A percentile compares a stretch with the other conserved stretches of the same genome.
These are phyloP conservation scores for Acanthochromis polyacanthus DNA, from an alignment of 2,113 vertebrate species.

Conservation along the genomic window DNA sequence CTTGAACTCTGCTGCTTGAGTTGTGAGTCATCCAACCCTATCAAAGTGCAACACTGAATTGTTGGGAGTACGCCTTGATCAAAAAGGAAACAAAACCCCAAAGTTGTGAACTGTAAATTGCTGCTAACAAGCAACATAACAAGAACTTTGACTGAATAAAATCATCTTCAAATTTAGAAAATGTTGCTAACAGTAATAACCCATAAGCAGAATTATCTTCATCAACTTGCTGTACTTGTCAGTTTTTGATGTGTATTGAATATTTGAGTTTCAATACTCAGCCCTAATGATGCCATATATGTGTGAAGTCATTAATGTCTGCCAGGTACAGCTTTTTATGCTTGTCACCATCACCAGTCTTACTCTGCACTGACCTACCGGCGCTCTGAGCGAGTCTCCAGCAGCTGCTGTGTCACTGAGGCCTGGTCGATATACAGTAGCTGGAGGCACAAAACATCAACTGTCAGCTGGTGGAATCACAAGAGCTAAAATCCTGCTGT, in stretches of 20 bases:
- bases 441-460: conserved; percentile 50
- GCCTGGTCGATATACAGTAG: conserved; percentile 48
- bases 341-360: conserved; percentile 28
- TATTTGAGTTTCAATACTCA: not conserved
- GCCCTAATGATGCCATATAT: conserved; percentile 9
- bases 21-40: not conserved
- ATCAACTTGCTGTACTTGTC: not conserved
- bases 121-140: not conserved
- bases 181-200: not conserved
- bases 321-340: conserved; percentile 23
- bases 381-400: conserved; percentile 24
- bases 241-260: not conserved
- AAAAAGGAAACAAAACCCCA: not conserved
- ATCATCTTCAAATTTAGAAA: not conserved
- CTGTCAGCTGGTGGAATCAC: conserved; percentile 57
- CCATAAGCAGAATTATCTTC: not conserved
- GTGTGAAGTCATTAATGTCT: conserved; percentile 1
- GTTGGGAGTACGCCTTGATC: not conserved
- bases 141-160: not conserved
- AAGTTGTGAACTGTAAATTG: not conserved
- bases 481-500: conserved; percentile 44
- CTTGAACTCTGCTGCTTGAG: not conserved
- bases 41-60: not conserved
- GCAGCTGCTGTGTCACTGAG: conserved; percentile 50
- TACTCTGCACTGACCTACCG: conserved; percentile 39